These are phyloP conservation scores for Lobophora halterata DNA, from an alignment of 2,888 invertebrate genomes.

Conservation along the genomic window DNA sequence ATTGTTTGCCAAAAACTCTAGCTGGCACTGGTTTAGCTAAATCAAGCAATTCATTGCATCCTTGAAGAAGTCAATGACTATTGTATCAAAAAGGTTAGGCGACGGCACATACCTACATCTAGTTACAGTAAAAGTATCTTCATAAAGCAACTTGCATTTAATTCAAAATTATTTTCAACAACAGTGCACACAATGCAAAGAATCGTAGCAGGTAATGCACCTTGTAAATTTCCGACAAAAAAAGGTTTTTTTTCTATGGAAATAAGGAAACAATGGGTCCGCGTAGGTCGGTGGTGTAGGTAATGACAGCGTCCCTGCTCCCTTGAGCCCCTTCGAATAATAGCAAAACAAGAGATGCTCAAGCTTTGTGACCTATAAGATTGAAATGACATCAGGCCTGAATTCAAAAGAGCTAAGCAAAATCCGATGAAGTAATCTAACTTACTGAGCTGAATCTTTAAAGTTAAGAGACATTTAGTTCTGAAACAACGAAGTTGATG, in stretches of 20 bases:
- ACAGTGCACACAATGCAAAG: slow-evolving; percentile 15
- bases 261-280: slow-evolving; percentile 46
- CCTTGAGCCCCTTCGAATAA: slow-evolving; percentile 32
- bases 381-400: too few relatives aligned
- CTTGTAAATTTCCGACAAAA: slow-evolving; percentile 39
- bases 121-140: background rate
- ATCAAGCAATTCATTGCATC: background rate
- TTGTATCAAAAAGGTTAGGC: too few relatives aligned
- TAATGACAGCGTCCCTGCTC: slow-evolving; percentile 37
- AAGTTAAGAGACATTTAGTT: too few relatives aligned
- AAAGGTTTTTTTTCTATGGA: slow-evolving; percentile 37
- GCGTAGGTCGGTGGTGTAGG: slow-evolving; percentile 42
- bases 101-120: too few relatives aligned
- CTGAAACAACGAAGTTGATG: too few relatives aligned
- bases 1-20: slow-evolving; percentile 9
- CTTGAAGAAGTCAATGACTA: too few relatives aligned
- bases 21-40: slow-evolving; percentile 5
- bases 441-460: too few relatives aligned
- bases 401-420: slow-evolving; percentile 5
- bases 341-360: slow-evolving; percentile 29
- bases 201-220: slow-evolving; percentile 43
- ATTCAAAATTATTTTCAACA: slow-evolving; percentile 8
- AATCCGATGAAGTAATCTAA: too few relatives aligned
- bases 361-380: too few relatives aligned
- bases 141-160: background rate